A percentile compares a stretch with the other conserved stretches of the same genome.
Conservation (phyloP, 2,113 vertebrate genomes). For the Glareola pratincola region DNA sequence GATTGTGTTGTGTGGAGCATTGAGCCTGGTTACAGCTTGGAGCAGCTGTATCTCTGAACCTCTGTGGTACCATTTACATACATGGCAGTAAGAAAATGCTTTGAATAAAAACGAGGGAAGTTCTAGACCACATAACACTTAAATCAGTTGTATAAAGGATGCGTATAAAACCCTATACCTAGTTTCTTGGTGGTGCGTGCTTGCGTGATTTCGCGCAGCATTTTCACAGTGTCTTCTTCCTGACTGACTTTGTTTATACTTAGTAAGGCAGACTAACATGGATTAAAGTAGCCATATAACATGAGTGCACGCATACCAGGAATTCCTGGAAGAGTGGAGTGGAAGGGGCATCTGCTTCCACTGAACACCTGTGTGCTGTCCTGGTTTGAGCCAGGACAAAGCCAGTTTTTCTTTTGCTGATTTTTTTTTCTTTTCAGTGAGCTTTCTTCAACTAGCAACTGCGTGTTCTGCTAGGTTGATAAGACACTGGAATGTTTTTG, state of each 20-base stretch:
- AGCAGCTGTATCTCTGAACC: neutral
- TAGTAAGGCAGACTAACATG: neutral
- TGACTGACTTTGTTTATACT: neutral
- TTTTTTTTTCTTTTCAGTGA: too few relatives aligned
- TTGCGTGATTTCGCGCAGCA: accelerated
- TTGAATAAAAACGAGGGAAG: neutral
- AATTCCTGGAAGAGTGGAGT: neutral
- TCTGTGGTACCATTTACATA: neutral
- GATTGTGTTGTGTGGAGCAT: neutral
- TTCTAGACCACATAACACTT: neutral
- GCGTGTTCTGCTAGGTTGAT: too few relatives aligned
- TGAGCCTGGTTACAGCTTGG: neutral
- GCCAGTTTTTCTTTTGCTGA: too few relatives aligned
- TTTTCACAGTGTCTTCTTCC: neutral
- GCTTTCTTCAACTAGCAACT: too few relatives aligned
- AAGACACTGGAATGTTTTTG: too few relatives aligned
- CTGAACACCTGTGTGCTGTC: neutral
- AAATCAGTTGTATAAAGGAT: neutral
- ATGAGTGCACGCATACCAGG: neutral
- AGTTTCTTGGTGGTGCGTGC: neutral
- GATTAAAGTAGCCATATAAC: neutral
- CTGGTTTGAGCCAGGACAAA: too few relatives aligned
- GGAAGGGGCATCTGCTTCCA: neutral
- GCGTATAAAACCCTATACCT: neutral
- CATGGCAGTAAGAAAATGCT: neutral